phyloP scores from a whole-genome alignment of 2,113 vertebrate species.

The Leptocoma aspasia region DNA sequence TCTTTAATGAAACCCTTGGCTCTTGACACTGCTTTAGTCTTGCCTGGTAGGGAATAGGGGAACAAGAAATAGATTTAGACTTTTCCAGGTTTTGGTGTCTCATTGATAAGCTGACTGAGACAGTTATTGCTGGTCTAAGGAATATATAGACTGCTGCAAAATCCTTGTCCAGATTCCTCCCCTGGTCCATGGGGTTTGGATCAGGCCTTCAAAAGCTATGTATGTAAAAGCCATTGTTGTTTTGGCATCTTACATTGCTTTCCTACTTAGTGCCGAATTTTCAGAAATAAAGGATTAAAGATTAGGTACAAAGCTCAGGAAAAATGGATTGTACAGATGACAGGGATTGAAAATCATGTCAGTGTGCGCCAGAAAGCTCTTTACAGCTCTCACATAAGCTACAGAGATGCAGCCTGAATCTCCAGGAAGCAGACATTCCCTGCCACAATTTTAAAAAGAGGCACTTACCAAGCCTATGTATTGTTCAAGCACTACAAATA shows the following conservation, averaged over 20 bases:
- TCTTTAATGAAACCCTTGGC: background rate
- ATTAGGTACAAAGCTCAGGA: background rate
- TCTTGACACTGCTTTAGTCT: background rate
- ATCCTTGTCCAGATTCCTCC: background rate
- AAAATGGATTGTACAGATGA: conserved; percentile 8
- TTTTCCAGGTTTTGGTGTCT: background rate
- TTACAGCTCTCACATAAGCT: background rate
- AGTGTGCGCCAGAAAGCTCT: conserved; percentile 28
- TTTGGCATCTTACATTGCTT: background rate
- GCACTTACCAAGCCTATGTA: conserved; percentile 27
- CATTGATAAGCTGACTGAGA: background rate
- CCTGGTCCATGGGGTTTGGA: background rate
- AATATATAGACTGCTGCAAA: background rate
- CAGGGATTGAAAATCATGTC: background rate
- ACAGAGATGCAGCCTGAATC: background rate
- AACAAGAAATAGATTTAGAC: background rate
- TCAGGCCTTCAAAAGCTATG: background rate
- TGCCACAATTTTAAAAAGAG: conserved; percentile 31
- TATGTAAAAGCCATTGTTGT: background rate
- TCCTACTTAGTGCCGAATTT: background rate
- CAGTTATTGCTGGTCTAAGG: background rate
- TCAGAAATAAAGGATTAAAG: conserved; percentile 26
- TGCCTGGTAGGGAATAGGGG: background rate
- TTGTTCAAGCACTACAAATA: conserved; percentile 35
- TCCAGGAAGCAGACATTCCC: conserved; percentile 22